Evolutionary conservation across 2,113 vertebrate genomes (phyloP), one percentile per base, ranked within the genome.

Genomic region (Passer domesticus): DNA sequence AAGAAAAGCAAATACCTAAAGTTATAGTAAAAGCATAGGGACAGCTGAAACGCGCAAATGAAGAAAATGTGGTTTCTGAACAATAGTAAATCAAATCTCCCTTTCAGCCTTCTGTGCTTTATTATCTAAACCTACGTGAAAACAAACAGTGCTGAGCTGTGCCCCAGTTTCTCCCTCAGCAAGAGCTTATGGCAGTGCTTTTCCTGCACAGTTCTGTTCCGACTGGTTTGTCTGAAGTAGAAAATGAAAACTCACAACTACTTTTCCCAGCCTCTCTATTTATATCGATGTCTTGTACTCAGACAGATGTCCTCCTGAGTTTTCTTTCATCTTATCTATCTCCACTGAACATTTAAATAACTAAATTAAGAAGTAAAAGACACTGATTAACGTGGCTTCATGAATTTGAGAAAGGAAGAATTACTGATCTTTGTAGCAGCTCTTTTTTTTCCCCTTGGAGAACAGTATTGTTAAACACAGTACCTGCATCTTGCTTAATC

Each of bases 101-200:
- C 79, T 87, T 90, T 76, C 44, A 75, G 82, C 52, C 84, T 74
- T 81, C 85, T 77, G 53, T 37, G 49, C 89, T 94, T 81, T 70
- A 86, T 94, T 92, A 90, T 83, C 95, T 82, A 95, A 91, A 94
- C 89, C 85, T 83, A 84, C 78, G 43, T 91, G 82, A 89, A 97
- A 96, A 96, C 97, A 97, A 92, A 93, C 69, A 95, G 93, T 63
- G 41, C 85, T 92, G 73, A 85, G 87, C 87, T 89, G 41, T 95
- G 76, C 74, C 68, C 96, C 83, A 94, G 5, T 95, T 95, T 96
- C 73, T 94, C 89, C 89, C 87, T 88, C 96, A 87, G 94, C 87
- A 83, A 96, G 95, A 94, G 95, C 89, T 95, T 90, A 94, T 68
- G 47, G 66, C 87, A 87, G 33, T n/a, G 52, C 41, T 91, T 83